Percentiles rank a stretch among this genome's conserved stretches.
Conservation (phyloP, 2,888 invertebrate genomes). For the Noctua fimbriata region DNA sequence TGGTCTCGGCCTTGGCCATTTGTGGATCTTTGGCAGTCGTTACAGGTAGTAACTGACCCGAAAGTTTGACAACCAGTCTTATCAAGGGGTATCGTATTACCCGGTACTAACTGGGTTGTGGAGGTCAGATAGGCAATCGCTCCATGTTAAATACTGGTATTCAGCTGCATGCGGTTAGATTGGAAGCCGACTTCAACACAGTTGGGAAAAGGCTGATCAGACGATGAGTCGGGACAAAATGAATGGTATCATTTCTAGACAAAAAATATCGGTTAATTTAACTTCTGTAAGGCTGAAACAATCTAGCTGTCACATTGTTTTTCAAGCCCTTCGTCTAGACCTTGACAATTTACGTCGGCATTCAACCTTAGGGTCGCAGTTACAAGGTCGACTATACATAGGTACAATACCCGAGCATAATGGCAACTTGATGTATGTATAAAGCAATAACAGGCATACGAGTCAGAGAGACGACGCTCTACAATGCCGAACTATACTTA, state of each 20-base stretch:
- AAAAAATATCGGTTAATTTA: neutral
- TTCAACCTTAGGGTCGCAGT: neutral
- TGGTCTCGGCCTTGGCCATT: neutral
- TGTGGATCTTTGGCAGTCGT: neutral
- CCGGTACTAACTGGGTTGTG: neutral
- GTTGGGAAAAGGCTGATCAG: neutral
- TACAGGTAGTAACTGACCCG: neutral
- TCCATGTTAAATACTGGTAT: neutral
- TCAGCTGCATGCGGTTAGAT: neutral
- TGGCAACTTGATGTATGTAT: neutral
- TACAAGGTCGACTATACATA: neutral
- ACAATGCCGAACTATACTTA: neutral
- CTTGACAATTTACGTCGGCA: neutral
- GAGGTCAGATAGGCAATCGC: neutral
- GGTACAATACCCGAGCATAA: neutral
- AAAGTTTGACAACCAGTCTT: neutral
- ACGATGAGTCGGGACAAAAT: neutral
- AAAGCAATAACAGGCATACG: neutral
- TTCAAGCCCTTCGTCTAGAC: constrained; percentile 6
- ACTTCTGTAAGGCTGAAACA: neutral
- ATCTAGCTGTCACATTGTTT: constrained; percentile 1
- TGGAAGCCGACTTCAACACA: neutral
- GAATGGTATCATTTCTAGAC: neutral
- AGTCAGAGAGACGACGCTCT: too few species aligned
- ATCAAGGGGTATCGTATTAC: neutral